phyloP scores from a whole-genome alignment of 2,888 invertebrate genomes.

The Copidosoma aretas region DNA sequence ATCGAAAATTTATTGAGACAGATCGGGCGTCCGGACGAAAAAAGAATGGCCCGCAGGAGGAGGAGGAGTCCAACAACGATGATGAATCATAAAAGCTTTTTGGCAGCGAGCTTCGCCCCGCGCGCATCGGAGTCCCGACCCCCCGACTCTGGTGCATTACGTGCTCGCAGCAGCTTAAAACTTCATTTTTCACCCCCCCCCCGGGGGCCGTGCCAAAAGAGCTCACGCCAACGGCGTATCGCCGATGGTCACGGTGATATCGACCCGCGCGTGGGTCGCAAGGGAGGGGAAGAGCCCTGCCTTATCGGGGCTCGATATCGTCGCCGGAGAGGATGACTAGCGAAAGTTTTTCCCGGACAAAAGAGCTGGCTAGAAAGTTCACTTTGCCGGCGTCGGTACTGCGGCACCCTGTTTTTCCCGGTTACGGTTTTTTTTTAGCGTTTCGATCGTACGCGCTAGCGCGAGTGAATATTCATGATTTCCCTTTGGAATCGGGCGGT shows the following conservation, averaged over 20 bases:
- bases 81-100: constrained; percentile 1
- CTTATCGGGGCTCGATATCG: constrained; percentile 28
- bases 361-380: background rate
- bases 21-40: too few species aligned
- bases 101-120: background rate
- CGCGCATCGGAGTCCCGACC: too few species aligned
- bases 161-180: background rate
- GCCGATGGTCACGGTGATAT: background rate
- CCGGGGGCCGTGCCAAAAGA: background rate
- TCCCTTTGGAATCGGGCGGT: background rate
- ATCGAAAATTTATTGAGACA: too few species aligned
- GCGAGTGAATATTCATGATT: background rate
- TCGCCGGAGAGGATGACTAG: background rate
- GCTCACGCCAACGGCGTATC: background rate
- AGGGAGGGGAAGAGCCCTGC: constrained; percentile 8
- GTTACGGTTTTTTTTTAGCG: background rate
- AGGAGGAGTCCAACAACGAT: background rate
- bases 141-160: background rate
- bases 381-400: constrained; percentile 13
- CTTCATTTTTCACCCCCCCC: background rate
- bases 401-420: background rate
- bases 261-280: background rate
- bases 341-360: background rate
- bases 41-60: too few species aligned
- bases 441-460: background rate